Percentiles rank a stretch among this genome's conserved stretches.
phyloP scores from a whole-genome alignment of 2,113 vertebrate genomes.

The Entelurus aequoreus region DNA sequence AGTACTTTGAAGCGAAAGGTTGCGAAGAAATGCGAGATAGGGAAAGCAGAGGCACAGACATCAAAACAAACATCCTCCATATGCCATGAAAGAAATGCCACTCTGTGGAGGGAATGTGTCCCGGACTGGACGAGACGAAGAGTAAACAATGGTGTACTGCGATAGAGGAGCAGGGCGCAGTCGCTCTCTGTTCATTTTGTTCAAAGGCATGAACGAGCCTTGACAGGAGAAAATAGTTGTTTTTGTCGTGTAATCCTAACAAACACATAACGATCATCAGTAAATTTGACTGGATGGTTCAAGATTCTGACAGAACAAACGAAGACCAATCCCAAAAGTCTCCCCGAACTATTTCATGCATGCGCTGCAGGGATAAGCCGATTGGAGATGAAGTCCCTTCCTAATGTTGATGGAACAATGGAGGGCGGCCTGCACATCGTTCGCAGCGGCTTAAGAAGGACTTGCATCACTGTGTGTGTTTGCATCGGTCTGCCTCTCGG shows the following conservation, averaged over 20 bases:
- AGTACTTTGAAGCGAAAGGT: constrained; percentile 61
- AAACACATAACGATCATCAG: constrained; percentile 14
- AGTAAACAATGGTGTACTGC: neutral
- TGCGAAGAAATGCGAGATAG: constrained; percentile 23
- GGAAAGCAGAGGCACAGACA: constrained; percentile 14
- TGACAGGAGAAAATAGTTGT: neutral
- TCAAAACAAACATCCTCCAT: constrained; percentile 24
- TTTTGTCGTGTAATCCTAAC: neutral
- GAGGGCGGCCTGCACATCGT: constrained; percentile 34
- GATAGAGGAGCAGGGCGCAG: neutral
- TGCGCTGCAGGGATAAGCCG: constrained; percentile 45
- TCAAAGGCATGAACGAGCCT: neutral
- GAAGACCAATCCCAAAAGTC: constrained; percentile 25
- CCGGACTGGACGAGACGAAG: neutral
- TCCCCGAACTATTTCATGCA: constrained; percentile 25
- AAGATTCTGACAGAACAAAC: constrained; percentile 20
- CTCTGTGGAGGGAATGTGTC: constrained; percentile 17
- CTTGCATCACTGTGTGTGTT: constrained; percentile 46
- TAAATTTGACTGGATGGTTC: neutral
- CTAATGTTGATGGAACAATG: constrained; percentile 36
- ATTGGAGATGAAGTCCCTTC: constrained; percentile 48
- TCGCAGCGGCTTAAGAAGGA: constrained; percentile 47
- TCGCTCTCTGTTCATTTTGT: neutral
- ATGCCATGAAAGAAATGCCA: constrained; percentile 44
- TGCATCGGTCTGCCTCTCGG: constrained; percentile 30